These are phyloP conservation scores for Peromyscus maniculatus DNA, from an alignment of 2,113 vertebrate genomes.

Conservation along the genomic window DNA sequence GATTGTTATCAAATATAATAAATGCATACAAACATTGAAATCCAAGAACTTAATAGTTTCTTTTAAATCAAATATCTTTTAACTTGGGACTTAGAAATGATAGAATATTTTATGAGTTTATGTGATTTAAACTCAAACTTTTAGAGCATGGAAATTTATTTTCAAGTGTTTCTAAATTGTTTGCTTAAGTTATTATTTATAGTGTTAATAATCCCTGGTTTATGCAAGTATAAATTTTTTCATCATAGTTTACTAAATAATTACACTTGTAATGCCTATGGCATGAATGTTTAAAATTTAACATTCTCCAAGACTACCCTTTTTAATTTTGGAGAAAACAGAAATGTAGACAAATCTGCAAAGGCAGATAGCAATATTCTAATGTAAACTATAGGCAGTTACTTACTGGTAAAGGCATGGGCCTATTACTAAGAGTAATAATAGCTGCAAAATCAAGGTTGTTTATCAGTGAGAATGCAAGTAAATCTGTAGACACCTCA, in stretches of 20 bases:
- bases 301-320: background rate
- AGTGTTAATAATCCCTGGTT: background rate
- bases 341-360: background rate
- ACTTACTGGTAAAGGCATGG: background rate
- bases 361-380: background rate
- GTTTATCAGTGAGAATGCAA: background rate
- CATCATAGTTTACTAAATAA: background rate
- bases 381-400: background rate
- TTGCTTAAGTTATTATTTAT: background rate
- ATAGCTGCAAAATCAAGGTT: background rate
- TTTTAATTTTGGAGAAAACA: background rate
- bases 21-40: background rate
- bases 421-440: background rate
- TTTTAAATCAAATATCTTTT: conserved; percentile 38
- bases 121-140: background rate
- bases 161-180: background rate
- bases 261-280: background rate
- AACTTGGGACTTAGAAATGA: background rate
- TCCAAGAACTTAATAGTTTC: background rate
- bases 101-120: background rate
- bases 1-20: background rate
- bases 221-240: background rate
- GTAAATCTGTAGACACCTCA: background rate
- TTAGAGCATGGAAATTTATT: background rate
- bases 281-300: too few species aligned